phyloP scores from a whole-genome alignment of 2,113 vertebrate genomes.

The Oostethus manadensis region DNA sequence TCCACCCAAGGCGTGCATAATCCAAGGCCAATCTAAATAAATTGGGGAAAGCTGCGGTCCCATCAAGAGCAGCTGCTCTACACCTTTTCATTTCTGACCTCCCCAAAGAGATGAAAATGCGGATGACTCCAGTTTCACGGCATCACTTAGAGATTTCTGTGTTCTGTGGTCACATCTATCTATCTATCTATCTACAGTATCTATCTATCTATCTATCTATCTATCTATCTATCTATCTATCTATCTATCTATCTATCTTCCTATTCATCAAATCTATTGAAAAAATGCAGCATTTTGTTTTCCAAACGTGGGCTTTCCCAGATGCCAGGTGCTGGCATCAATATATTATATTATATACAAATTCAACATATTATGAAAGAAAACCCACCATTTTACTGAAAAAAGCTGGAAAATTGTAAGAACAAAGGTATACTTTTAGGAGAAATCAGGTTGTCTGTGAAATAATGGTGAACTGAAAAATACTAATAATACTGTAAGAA shows the following conservation, averaged over 20 bases:
- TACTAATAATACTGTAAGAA: no score
- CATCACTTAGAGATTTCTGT: background rate
- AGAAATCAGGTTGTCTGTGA: no score
- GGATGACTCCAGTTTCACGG: conserved; percentile 4
- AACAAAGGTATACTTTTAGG: no score
- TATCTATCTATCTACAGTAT: background rate
- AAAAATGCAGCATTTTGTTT: no score
- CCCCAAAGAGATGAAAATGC: conserved; percentile 14
- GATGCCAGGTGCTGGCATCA: no score
- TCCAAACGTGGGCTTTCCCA: no score
- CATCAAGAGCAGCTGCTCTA: conserved; percentile 56
- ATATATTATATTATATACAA: no score
- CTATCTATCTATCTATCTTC: background rate
- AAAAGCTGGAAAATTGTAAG: no score
- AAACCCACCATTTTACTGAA: no score
- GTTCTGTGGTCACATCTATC: background rate
- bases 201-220: background rate
- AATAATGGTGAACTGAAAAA: no score
- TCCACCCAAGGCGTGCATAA: conserved; percentile 42
- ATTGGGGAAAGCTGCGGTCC: conserved; percentile 54
- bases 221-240: no score
- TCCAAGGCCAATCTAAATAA: conserved; percentile 63
- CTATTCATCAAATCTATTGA: background rate
- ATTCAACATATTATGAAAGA: no score
- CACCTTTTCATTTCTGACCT: conserved; percentile 49